Evolutionary conservation across 2,113 vertebrate genomes (phyloP).

Genomic region (Ctenomys sociabilis): DNA sequence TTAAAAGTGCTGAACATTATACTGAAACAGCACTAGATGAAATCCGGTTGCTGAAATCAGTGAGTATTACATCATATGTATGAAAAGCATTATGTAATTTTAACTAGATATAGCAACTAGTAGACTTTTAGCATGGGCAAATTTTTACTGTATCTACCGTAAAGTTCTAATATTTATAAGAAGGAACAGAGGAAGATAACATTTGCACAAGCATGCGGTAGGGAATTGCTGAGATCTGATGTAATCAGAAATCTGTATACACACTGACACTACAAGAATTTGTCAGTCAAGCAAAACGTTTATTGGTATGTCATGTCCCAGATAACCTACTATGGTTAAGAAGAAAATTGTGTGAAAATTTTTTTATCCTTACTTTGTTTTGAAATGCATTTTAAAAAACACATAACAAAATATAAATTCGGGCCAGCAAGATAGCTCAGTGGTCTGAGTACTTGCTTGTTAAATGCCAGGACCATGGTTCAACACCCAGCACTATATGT

Average conservation of each 20-base stretch:
- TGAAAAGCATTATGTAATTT: neutral
- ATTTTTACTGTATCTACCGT: neutral
- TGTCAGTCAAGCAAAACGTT: neutral
- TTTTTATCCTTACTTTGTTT: conserved; percentile 10
- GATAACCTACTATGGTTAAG: neutral
- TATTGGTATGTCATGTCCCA: neutral
- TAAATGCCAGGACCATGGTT: too few species aligned
- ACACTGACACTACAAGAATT: neutral
- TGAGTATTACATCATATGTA: conserved; percentile 83
- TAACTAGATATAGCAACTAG: neutral
- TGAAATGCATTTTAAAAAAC: conserved; percentile 14
- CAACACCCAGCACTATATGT: too few species aligned
- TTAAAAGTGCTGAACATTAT: conserved; percentile 99
- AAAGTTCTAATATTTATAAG: neutral
- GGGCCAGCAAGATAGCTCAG: too few species aligned
- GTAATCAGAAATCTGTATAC: neutral
- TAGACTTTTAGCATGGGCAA: neutral
- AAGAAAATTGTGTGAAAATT: neutral
- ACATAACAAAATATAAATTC: conserved; percentile 6
- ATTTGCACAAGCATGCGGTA: neutral
- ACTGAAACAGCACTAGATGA: conserved; percentile 98
- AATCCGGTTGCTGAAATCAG: conserved; percentile 95
- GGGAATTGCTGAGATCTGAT: neutral
- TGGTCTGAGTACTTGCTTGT: too few species aligned
- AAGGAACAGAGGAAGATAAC: neutral